Base-by-base conservation (phyloP, 2,113 vertebrate species). In the Istiophorus platypterus region DNA sequence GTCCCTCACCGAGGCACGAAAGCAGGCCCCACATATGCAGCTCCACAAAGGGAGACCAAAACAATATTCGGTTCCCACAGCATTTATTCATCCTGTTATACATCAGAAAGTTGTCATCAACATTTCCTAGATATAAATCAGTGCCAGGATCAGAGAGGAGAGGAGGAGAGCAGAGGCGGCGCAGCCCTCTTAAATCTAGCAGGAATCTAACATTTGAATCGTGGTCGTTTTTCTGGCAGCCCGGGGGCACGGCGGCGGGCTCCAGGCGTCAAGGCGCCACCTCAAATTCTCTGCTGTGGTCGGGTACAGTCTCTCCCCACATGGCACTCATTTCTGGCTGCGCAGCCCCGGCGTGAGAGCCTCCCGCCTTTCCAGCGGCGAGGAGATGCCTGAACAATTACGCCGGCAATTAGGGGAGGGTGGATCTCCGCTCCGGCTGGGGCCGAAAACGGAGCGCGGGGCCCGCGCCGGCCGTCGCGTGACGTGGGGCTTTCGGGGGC, bases 261-360 rank as follows among this genome's bases (percentile, higher is more conserved):
- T 93, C 96, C 95, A 96, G 96, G 96, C 97, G 90, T 97, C 95
- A 96, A 95, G 96, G 97, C 96, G 96, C 97, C 96, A 96, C 95
- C 95, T 96, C 96, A 97, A 92, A 96, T 96, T 95, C 96, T 96
- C 95, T 95, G 96, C 95, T 97, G 97, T 96, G 97, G 96, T 96
- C 90, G 93, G 94, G 95, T 94, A 94, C 82, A 86, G 87, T 85
- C 96, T 95, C 94, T 96, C 94, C 88, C 96, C 97, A 97, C 95
- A 97, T 97, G 97, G 96, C 96, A 97, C 97, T 97, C 96, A 97
- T 98, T 96, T 97, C 95, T 96, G 96, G 96, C 96, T 95, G 86
- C 85, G 18, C 87, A 80, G 91, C 54, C 95, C 76, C 95, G 95
- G 95, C 95, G 94, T 96, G 95, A 96, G 95, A 95, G 95, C 93